Base-by-base conservation (phyloP, 2,888 invertebrate species). In the Tanypteryx hageni region DNA sequence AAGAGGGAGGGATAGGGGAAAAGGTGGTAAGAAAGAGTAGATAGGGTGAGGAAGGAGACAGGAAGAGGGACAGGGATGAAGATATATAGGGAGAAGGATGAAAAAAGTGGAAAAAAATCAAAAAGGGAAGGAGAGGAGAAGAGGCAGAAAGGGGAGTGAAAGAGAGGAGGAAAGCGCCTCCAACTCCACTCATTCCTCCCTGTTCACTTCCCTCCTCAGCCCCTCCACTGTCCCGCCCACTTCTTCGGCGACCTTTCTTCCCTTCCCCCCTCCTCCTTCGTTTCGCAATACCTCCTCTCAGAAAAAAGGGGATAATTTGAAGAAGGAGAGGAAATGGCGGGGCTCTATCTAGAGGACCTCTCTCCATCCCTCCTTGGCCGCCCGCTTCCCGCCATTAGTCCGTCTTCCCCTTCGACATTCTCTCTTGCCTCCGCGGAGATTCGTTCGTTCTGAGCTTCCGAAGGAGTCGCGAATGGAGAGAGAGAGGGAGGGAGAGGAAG, bases 291-390 rank as follows among this genome's bases (percentile, higher is more conserved):
- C 76, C 76, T 44, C 76, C 76, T 76, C 27, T 22, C 76, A 22
- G 27, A 76, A 76, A 68, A 22, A 68, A 76, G 76, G 76, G 14
- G 76, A 76, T 76, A 76, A 76, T 76, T 76, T 27, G 76, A 76
- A 76, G 76, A 76, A 76, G 27, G 27, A 76, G 76, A 76, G 76
- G 76, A 76, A 76, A 76, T 27, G 76, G 10, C 22, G 76, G 76
- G 11, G 11, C 27, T 11, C 13, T 4, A 11, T 14, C 76, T 0
- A 22, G 22, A 22, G 22, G 22, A 27, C 76, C 22, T 13, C 27
- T 76, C 22, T 27, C 27, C 76, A n/a, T 16, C n/a, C 76, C 27
- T 76, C 76, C 64, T 16, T n/a, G 9, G 64, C 16, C 18, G n/a
- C n/a, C n/a, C 68, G 68, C 22, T 18, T 22, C 44, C 44, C 44